Evolutionary conservation across 2,888 invertebrate genomes (phyloP).

Genomic region (Priocnemis perturbator): DNA sequence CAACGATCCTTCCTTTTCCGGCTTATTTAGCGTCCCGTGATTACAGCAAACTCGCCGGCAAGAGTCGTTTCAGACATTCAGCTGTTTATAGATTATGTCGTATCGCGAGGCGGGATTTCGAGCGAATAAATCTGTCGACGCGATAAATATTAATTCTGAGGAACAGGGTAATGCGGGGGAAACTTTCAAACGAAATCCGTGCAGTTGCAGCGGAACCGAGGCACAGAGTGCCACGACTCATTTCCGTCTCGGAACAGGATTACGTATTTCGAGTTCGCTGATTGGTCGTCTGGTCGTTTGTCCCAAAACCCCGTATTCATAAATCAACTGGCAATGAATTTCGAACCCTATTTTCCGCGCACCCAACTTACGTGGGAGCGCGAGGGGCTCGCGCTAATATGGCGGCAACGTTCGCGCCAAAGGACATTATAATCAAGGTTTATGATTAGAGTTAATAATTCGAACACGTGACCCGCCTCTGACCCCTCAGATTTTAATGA

Average conservation of each 20-base stretch:
- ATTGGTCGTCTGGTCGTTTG: slow-evolving; percentile 28
- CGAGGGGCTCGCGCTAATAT: slow-evolving; percentile 54
- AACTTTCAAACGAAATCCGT: no score
- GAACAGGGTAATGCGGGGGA: no score
- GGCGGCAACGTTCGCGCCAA: slow-evolving; percentile 50
- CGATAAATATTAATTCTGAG: no score
- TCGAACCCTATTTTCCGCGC: slow-evolving; percentile 18
- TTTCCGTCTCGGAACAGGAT: no score
- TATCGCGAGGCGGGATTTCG: no score
- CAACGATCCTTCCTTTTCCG: no score
- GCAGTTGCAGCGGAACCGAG: no score
- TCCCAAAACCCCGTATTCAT: slow-evolving; percentile 58
- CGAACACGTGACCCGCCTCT: slow-evolving; percentile 63
- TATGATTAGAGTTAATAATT: slow-evolving; percentile 73
- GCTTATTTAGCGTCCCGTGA: no score
- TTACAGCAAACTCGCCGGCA: no score
- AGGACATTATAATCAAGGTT: slow-evolving; percentile 70
- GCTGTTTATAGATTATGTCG: no score
- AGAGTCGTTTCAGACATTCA: no score
- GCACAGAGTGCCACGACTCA: no score
- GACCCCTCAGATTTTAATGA: slow-evolving; percentile 41
- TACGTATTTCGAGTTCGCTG: slow-evolving; percentile 12
- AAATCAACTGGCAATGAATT: slow-evolving; percentile 66
- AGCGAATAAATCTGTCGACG: background rate
- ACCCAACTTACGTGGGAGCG: background rate